Percentiles rank a stretch among this genome's conserved stretches.
Conservation (phyloP, 2,113 vertebrate genomes). For the Lamprotornis superbus region DNA sequence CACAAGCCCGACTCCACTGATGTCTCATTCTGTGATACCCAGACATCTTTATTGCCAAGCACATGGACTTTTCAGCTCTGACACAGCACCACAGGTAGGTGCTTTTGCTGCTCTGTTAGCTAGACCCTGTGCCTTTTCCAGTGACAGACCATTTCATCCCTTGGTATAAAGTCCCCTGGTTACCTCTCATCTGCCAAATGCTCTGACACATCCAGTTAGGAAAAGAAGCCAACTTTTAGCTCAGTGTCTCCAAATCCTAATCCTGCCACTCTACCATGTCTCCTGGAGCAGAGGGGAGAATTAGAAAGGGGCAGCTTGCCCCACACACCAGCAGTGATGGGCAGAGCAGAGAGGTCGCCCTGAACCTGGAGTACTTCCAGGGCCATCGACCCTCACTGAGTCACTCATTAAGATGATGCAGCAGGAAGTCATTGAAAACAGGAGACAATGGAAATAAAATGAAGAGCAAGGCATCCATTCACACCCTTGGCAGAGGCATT, state of each 20-base stretch:
- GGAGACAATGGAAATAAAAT: background rate
- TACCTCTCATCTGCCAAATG: background rate
- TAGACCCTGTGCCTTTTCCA: background rate
- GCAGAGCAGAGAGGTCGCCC: background rate
- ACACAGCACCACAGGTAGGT: background rate
- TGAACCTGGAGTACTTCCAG: conserved; percentile 49
- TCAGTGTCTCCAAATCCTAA: background rate
- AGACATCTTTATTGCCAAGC: background rate
- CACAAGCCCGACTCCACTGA: fast-evolving
- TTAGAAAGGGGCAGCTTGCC: background rate
- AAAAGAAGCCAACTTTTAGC: background rate
- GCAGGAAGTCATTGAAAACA: background rate
- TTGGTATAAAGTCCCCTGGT: background rate
- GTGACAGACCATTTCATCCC: background rate
- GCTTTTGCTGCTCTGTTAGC: background rate
- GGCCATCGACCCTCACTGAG: background rate
- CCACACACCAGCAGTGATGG: fast-evolving
- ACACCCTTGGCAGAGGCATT: background rate
- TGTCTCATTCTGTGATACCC: background rate
- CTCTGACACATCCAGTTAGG: background rate
- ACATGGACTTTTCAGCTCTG: background rate
- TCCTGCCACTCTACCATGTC: fast-evolving
- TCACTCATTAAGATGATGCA: background rate
- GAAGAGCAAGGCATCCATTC: background rate
- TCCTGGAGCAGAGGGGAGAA: background rate